Evolutionary conservation across 2,113 vertebrate genomes (phyloP), one percentile per base, ranked within the genome.

Genomic region (Channa maculata): DNA sequence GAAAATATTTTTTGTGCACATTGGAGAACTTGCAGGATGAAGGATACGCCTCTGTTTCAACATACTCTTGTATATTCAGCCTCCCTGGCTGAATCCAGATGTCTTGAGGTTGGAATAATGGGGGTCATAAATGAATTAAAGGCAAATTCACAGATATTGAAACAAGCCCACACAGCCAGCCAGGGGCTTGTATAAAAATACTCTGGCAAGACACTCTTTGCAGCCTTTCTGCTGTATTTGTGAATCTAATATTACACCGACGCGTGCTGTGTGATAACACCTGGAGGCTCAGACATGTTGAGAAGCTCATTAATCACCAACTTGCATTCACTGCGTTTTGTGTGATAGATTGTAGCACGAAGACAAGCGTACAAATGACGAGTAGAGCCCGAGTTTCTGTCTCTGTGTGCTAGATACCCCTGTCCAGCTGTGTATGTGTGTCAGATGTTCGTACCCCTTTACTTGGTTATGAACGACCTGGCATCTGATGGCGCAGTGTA

Each of bases 251-350:
- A 76, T 89, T 71, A 51, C 73, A 69, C 15, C 51, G 24, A n/a
- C 45, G n/a, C 5, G 39, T 50, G 34, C 75, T 82, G 34, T 54
- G 75, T 24, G 39, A 80, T 53, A 45, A 51, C 59, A 84, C 61
- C 75, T 73, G 12, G 60, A 82, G 79, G 71, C 80, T 85, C 48
- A 39, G 77, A 13, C 33, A 36, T 62, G 75, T 49, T 60, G 84
- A 79, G 67, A 73, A 85, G 71, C 71, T 87, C 89, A 91, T 90
- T 87, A 92, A 92, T 93, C 90, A 92, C 77, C 52, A 48, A 67
- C 70, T 75, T 83, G 65, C 79, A 84, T 82, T 59, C 73, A 5
- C 12, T 58, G 48, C n/a, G n/a, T 75, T 71, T 63, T 51, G 39
- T 65, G 45, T 73, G 86, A 88, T 81, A 60, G 75, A 85, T 67